Percentiles rank a stretch among this genome's conserved stretches.
These are phyloP conservation scores for Gnathonemus longibarbis DNA, from an alignment of 2,113 vertebrate species.

Conservation along the genomic window DNA sequence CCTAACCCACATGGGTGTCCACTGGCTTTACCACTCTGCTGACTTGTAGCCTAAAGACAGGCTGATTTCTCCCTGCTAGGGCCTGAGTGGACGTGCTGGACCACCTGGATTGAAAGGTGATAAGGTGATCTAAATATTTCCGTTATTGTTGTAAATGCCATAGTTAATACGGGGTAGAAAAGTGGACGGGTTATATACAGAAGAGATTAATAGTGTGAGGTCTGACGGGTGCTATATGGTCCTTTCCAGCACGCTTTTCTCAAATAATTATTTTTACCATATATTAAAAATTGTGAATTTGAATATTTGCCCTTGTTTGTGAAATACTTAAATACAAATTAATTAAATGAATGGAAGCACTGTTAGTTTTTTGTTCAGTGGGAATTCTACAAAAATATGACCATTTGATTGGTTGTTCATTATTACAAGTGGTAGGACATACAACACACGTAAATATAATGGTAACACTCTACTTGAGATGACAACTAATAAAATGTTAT, in stretches of 20 bases:
- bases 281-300: neutral
- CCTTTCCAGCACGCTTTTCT: neutral
- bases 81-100: conserved; percentile 77
- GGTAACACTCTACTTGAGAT: neutral
- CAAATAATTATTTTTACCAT: neutral
- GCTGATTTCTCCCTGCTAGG: conserved; percentile 60
- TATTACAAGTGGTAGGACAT: neutral
- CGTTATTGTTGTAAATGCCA: conserved; percentile 68
- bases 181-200: too few species aligned
- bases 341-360: neutral
- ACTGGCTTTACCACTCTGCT: neutral
- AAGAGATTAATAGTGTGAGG: neutral
- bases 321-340: neutral
- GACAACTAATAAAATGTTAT: neutral
- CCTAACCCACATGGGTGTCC: conserved; percentile 4
- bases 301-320: neutral
- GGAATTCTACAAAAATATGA: neutral
- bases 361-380: neutral
- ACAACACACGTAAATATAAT: neutral
- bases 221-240: neutral
- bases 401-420: neutral
- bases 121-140: conserved; percentile 99
- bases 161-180: conserved; percentile 11
- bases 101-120: conserved; percentile 99
- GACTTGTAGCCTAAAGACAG: neutral